phyloP scores from a whole-genome alignment of 2,888 invertebrate species.

The Coleophora flavipennella region DNA sequence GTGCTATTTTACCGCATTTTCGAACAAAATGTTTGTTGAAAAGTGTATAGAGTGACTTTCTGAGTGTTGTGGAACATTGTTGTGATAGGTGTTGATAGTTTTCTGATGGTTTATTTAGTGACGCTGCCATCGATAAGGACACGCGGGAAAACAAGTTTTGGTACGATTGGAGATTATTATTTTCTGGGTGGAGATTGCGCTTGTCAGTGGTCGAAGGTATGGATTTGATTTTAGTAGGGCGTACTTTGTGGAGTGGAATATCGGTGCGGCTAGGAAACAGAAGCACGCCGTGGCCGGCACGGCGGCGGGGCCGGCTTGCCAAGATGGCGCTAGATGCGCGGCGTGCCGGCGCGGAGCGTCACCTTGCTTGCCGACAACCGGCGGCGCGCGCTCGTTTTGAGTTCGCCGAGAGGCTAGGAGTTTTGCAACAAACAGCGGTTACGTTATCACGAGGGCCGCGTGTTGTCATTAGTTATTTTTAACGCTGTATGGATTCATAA shows the following conservation, averaged over 20 bases:
- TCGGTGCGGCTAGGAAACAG: neutral
- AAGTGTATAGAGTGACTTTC: conserved; percentile 1
- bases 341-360: conserved; percentile 57
- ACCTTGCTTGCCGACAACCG: conserved; percentile 24
- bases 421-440: conserved; percentile 57
- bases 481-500: conserved; percentile 39
- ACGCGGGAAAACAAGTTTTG: conserved; percentile 53
- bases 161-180: conserved; percentile 8
- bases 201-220: neutral
- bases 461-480: conserved; percentile 71
- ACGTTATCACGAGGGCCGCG: conserved; percentile 61
- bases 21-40: conserved; percentile 7
- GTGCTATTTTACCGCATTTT: conserved; percentile 18
- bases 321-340: conserved; percentile 68
- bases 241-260: neutral
- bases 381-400: conserved; percentile 61
- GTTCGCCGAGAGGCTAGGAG: conserved; percentile 40
- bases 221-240: neutral
- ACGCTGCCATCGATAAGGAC: conserved; percentile 37
- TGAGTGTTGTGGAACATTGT: conserved; percentile 14
- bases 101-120: conserved; percentile 30
- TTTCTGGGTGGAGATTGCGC: too few relatives aligned
- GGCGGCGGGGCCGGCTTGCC: conserved; percentile 30
- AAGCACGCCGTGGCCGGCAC: conserved; percentile 54
- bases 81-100: conserved; percentile 28